phyloP scores from a whole-genome alignment of 2,113 vertebrate species.

The Alligator mississippiensis region DNA sequence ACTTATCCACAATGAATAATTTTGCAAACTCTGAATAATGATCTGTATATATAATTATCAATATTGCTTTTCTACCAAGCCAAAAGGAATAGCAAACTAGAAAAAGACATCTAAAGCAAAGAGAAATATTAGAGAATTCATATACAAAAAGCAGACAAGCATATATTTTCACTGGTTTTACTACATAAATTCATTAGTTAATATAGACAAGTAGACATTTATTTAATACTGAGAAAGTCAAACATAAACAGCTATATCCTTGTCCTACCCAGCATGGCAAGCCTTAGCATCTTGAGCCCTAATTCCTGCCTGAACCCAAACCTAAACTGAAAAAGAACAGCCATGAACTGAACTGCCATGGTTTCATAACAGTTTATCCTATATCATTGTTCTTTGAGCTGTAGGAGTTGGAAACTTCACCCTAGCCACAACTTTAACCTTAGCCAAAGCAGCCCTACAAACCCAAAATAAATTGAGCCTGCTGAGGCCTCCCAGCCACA shows the following conservation, averaged over 20 bases:
- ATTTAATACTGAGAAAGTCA: neutral
- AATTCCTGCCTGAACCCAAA: no score
- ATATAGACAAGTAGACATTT: neutral
- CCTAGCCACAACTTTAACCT: no score
- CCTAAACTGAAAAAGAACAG: no score
- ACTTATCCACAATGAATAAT: neutral
- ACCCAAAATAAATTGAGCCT: no score
- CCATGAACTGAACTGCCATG: no score
- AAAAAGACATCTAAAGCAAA: constrained; percentile 6
- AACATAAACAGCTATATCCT: neutral
- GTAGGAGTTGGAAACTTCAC: no score
- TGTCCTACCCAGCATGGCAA: neutral
- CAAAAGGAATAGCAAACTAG: neutral
- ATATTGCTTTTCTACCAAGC: neutral
- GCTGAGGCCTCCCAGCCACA: no score
- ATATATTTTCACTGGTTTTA: neutral
- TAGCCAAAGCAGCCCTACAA: no score
- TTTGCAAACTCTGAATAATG: neutral
- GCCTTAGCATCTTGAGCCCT: no score
- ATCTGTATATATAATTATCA: neutral
- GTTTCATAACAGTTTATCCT: no score
- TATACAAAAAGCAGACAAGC: neutral
- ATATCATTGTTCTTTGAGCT: no score
- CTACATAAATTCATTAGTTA: constrained; percentile 3
- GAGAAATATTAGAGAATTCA: neutral